Percentiles rank a stretch among this genome's conserved stretches.
These are phyloP conservation scores for Pseudomugil gertrudae DNA, from an alignment of 2,797 vertebrate genomes.

Conservation along the genomic window DNA sequence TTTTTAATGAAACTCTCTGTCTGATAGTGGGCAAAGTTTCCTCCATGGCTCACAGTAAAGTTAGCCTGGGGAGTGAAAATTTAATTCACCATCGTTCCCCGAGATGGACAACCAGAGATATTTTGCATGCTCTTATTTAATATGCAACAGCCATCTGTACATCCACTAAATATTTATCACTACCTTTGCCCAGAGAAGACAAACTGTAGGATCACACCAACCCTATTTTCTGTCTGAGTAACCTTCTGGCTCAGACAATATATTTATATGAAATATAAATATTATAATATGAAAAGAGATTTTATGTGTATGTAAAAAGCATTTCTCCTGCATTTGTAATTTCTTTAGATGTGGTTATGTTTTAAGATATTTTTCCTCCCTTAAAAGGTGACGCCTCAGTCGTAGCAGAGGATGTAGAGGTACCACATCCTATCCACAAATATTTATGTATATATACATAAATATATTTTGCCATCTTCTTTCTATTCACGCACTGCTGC, in stretches of 20 bases:
- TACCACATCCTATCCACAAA: constrained; percentile 18
- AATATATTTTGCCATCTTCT: background rate
- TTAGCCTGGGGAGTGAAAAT: constrained; percentile 22
- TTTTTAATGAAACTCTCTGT: background rate
- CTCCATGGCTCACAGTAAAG: constrained; percentile 10
- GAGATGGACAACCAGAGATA: constrained; percentile 24
- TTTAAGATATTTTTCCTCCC: constrained; percentile 10
- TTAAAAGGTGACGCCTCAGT: constrained; percentile 70
- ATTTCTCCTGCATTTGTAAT: background rate
- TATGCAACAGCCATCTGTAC: constrained; percentile 9
- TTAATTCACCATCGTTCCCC: constrained; percentile 20
- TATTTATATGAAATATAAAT: background rate
- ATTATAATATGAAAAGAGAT: background rate
- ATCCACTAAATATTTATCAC: constrained; percentile 59
- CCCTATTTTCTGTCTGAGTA: constrained; percentile 41
- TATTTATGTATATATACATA: no score
- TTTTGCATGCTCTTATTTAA: constrained; percentile 28
- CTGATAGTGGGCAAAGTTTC: constrained; percentile 12
- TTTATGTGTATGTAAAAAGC: background rate
- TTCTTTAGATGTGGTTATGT: background rate
- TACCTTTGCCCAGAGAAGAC: constrained; percentile 21
- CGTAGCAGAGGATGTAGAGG: constrained; percentile 69
- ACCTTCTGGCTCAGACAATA: constrained; percentile 21
- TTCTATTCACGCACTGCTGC: background rate
- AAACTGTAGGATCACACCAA: constrained; percentile 39